Evolutionary conservation across 37 sponge, comb jelly and placozoan genomes (phyloP).

Genomic region (Haliclona indistincta): DNA sequence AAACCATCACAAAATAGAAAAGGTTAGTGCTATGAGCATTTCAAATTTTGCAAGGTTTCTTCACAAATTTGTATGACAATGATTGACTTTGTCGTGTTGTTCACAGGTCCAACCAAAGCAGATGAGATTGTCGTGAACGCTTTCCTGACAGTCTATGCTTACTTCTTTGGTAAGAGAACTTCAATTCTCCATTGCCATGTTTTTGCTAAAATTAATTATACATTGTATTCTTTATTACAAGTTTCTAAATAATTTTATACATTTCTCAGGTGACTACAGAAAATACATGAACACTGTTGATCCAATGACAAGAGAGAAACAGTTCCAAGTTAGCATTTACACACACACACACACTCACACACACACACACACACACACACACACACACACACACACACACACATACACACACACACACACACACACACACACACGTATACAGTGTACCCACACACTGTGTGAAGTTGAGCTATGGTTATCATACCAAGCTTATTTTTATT

Average conservation of each 20-base stretch:
- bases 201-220: no score
- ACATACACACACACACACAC: no score
- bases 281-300: background rate
- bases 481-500: no score
- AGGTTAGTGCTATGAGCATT: background rate
- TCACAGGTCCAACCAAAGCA: slow-evolving; percentile 9
- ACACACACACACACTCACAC: no score
- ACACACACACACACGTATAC: no score
- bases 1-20: slow-evolving; percentile 4
- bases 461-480: no score
- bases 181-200: no score
- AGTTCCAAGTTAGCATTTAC: slow-evolving; percentile 30
- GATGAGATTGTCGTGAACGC: slow-evolving; percentile 57
- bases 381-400: no score
- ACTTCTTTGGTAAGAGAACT: slow-evolving; percentile 75
- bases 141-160: slow-evolving; percentile 67
- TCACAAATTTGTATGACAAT: background rate
- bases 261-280: slow-evolving; percentile 28
- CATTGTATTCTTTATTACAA: no score
- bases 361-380: no score
- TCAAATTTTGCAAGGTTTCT: background rate
- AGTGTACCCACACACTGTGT: no score
- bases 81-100: background rate
- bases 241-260: no score
- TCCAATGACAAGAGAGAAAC: slow-evolving; percentile 4